Evolutionary conservation across 2,888 invertebrate genomes (phyloP).

Genomic region (Polymixis lichenea): DNA sequence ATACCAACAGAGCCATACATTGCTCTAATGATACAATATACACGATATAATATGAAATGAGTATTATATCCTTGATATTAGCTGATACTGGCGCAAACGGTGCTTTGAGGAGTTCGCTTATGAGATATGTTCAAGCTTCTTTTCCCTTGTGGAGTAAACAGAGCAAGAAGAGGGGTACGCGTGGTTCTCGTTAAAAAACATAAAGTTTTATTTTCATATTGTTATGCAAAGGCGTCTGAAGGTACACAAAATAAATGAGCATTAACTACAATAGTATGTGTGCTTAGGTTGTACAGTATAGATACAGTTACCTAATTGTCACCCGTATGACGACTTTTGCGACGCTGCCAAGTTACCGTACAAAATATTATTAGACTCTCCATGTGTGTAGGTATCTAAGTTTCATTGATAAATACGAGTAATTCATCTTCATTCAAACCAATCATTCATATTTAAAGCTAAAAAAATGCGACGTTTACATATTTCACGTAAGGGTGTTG

Average conservation of each 20-base stretch:
- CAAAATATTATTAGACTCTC: no score
- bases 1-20: slow-evolving; percentile 39
- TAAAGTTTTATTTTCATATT: not conserved
- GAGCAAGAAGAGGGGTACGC: not conserved
- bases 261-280: not conserved
- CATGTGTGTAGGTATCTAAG: no score
- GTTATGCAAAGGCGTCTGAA: not conserved
- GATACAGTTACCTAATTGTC: no score
- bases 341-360: no score
- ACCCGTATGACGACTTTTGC: no score
- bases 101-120: slow-evolving; percentile 9
- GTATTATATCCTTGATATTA: slow-evolving; percentile 43
- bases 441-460: no score
- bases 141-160: slow-evolving; percentile 15
- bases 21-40: slow-evolving; percentile 57
- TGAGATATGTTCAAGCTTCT: slow-evolving; percentile 18
- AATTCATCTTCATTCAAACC: no score
- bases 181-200: slow-evolving; percentile 11
- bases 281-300: not conserved
- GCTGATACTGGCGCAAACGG: slow-evolving; percentile 30
- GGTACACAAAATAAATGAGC: not conserved
- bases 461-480: no score
- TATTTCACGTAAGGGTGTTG: no score
- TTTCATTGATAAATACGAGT: no score
- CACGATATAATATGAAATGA: slow-evolving; percentile 36